Conservation (phyloP, 2,888 invertebrate genomes). For the Hemistola chrysoprasaria region DNA sequence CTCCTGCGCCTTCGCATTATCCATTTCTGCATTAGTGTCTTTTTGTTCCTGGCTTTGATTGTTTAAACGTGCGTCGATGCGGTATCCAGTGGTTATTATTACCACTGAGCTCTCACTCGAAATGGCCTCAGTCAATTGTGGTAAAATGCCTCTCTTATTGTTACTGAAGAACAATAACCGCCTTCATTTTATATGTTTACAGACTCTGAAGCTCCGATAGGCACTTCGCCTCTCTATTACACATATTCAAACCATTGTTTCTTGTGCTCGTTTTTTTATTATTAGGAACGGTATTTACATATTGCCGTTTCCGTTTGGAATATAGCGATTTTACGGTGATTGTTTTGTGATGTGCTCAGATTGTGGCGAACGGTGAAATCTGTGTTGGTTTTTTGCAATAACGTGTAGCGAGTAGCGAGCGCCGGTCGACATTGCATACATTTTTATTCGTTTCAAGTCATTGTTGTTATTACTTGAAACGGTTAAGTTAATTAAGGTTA, state of each 20-base stretch:
- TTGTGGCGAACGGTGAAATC: conserved; percentile 9
- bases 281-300: conserved; percentile 41
- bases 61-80: conserved; percentile 81
- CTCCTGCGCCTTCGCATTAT: conserved; percentile 54
- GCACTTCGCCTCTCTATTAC: conserved; percentile 70
- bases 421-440: too few relatives aligned
- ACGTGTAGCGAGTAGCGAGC: too few relatives aligned
- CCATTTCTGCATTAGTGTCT: conserved; percentile 79
- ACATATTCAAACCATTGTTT: conserved; percentile 55
- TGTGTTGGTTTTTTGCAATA: conserved; percentile 3
- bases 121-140: conserved; percentile 78
- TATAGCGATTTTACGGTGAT: conserved; percentile 16
- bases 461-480: too few relatives aligned
- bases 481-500: too few relatives aligned
- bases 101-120: conserved; percentile 72
- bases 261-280: conserved; percentile 41
- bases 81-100: conserved; percentile 75
- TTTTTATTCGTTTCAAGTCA: too few relatives aligned
- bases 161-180: conserved; percentile 77
- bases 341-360: conserved; percentile 17
- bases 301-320: conserved; percentile 26
- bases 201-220: conserved; percentile 72
- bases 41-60: conserved; percentile 79
- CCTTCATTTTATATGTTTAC: conserved; percentile 79
- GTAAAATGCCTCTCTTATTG: conserved; percentile 79